Base-by-base conservation (phyloP, 1,140 invertebrate genomes). In the Protaetia brevitarsis region DNA sequence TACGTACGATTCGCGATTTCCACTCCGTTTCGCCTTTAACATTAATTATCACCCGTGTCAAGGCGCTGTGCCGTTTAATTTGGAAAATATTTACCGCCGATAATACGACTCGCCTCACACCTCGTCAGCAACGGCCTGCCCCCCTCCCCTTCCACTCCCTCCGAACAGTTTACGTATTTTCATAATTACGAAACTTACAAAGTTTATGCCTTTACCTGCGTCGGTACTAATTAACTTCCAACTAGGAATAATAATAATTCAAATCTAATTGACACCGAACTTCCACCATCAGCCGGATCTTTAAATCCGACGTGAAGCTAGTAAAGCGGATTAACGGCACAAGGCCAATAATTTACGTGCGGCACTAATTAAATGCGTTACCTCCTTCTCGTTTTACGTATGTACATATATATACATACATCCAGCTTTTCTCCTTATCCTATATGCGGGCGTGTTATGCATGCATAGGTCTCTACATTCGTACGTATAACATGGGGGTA, bases 171-270 rank as follows among this genome's bases (percentile, higher is more conserved):
- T 51, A 51, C 26, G 41, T 51, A 51, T 51, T 51, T 51, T 51
- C 41, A 51, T 51, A 51, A 51, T 51, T 51, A 8, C 7, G 41
- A 51, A 51, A 51, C 41, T 51, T 51, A 10, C 10, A 23, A 23
- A 51, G 41, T 51, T 51, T 51, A 51, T 51, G 41, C 19, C 19
- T 51, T 10, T 51, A 51, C 41, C 19, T 51, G 41, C 41, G 41
- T 51, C 8, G 1, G 8, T 51, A 51, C 19, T 41, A 41, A 51
- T 23, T 26, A 51, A 51, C 19, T 51, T 51, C 41, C 7, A 23
- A 51, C 41, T 51, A 51, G 26, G 41, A 51, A 51, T 51, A 51
- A 51, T 51, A 51, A 51, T 51, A 51, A 51, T 51, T 51, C 41
- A 51, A 51, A 51, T 23, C 41, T 51, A 51, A 51, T 51, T 51